phyloP scores from a whole-genome alignment of 1,140 invertebrate genomes.

The Bombyx mandarina region DNA sequence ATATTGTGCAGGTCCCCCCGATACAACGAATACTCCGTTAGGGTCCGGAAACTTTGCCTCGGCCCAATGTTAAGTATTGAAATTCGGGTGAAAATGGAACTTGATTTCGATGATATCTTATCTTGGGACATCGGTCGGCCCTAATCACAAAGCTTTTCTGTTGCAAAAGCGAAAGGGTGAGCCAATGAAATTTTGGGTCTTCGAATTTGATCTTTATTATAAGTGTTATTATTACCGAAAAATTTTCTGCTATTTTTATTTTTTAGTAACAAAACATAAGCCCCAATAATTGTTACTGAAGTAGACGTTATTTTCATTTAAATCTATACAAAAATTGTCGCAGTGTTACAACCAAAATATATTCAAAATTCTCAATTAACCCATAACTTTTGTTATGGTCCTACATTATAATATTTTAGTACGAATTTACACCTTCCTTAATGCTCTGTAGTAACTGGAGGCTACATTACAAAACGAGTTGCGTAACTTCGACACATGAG shows the following conservation, averaged over 20 bases:
- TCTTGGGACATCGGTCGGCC: slow-evolving; percentile 5
- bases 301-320: no score
- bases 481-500: no score
- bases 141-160: slow-evolving; percentile 2
- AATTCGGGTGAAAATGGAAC: slow-evolving; percentile 2
- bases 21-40: slow-evolving; percentile 7
- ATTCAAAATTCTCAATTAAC: not conserved
- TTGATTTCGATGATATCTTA: slow-evolving; percentile 5
- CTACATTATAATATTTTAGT: no score
- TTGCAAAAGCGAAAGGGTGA: slow-evolving; percentile 8
- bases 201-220: not conserved
- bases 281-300: not conserved
- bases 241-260: not conserved
- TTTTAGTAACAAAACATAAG: not conserved
- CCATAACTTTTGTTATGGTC: not conserved
- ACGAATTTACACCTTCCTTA: no score
- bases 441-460: no score
- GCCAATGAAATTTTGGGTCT: not conserved
- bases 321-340: no score
- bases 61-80: slow-evolving; percentile 4
- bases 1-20: slow-evolving; percentile 14
- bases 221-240: not conserved
- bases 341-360: not conserved
- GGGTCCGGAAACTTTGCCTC: not conserved
- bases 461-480: no score